phyloP scores from a whole-genome alignment of 2,888 invertebrate species.

The Heliconius erato region DNA sequence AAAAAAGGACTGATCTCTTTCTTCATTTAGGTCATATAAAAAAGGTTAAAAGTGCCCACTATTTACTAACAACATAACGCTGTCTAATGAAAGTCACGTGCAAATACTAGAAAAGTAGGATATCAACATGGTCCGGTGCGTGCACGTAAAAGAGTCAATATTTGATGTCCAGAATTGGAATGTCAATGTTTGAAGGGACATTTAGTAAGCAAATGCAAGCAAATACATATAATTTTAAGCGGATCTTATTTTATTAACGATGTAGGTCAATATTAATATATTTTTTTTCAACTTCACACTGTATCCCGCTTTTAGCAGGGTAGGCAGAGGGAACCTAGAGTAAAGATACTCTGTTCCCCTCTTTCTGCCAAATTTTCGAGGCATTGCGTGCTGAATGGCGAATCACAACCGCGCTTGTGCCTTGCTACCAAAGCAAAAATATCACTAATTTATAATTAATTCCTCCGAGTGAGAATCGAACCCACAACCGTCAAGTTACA shows the following conservation, averaged over 20 bases:
- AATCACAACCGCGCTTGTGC: no score
- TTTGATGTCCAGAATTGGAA: constrained; percentile 40
- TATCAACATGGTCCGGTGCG: constrained; percentile 2
- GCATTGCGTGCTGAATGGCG: no score
- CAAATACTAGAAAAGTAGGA: constrained; percentile 29
- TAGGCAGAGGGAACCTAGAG: no score
- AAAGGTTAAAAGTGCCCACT: background rate
- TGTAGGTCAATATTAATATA: background rate
- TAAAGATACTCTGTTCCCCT: no score
- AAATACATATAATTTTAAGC: constrained; percentile 23
- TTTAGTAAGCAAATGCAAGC: constrained; percentile 19
- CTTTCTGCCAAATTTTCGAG: no score
- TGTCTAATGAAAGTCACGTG: constrained; percentile 13
- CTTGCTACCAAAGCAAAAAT: no score
- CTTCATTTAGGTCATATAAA: background rate
- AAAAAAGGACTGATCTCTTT: background rate
- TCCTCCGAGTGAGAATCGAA: no score
- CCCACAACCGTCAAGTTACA: no score
- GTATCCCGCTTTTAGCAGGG: no score
- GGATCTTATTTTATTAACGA: background rate
- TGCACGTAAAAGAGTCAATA: constrained; percentile 39
- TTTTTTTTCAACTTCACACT: no score
- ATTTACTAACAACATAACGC: constrained; percentile 11
- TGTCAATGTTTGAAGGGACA: constrained; percentile 36
- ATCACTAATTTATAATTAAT: no score